Conservation (phyloP, 2,113 vertebrate genomes). For the Conger conger region DNA sequence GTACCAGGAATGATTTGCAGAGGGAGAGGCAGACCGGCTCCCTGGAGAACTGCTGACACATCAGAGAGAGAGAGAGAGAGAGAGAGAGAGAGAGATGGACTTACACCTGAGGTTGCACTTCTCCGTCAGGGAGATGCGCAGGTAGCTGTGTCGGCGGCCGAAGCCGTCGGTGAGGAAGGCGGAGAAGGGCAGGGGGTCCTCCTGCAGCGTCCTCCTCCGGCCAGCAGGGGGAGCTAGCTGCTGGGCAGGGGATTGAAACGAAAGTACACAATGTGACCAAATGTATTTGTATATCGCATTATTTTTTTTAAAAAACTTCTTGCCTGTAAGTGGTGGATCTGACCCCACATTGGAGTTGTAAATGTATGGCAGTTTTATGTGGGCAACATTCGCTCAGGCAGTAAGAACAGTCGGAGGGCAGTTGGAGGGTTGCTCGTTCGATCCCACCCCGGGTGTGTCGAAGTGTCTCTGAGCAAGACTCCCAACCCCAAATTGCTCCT, state of each 20-base stretch:
- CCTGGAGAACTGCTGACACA: neutral
- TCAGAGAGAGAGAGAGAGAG: neutral
- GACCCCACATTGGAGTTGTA: too few relatives aligned
- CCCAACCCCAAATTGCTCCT: too few relatives aligned
- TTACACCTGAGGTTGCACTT: conserved; percentile 97
- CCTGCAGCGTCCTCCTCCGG: conserved; percentile 56
- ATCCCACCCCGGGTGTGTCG: too few relatives aligned
- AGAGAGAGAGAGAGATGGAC: conserved; percentile 40
- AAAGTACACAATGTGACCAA: neutral
- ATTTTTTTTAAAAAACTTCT: neutral
- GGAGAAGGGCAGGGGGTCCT: conserved; percentile 76
- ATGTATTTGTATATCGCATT: too few relatives aligned
- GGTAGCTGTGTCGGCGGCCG: conserved; percentile 87
- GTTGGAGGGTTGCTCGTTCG: too few relatives aligned
- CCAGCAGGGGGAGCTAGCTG: conserved; percentile 45
- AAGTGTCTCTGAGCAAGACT: too few relatives aligned
- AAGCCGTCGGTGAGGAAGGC: conserved; percentile 86
- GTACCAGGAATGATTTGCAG: too few relatives aligned
- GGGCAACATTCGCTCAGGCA: too few relatives aligned
- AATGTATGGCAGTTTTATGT: too few relatives aligned
- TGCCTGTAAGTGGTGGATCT: too few relatives aligned
- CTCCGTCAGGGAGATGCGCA: conserved; percentile 93
- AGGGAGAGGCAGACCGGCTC: too few relatives aligned
- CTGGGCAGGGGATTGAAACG: conserved; percentile 47
- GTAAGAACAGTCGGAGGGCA: too few relatives aligned